Conservation (phyloP, 2,113 vertebrate species). For the Chaetodon auriga region DNA sequence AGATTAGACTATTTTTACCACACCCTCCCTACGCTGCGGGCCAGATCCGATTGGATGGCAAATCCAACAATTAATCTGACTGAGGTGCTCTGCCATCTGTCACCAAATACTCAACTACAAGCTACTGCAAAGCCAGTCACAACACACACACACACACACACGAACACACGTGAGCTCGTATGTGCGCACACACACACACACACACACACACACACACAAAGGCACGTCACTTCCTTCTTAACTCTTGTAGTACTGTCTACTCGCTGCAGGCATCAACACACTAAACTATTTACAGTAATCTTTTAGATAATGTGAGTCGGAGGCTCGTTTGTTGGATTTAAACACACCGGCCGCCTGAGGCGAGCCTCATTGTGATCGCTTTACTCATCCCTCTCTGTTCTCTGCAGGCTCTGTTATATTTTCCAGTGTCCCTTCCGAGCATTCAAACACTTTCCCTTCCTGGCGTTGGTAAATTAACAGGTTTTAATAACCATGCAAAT, state of each 20-base stretch:
- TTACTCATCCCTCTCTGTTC: slow-evolving; percentile 16
- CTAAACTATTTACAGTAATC: slow-evolving; percentile 65
- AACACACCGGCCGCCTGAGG: slow-evolving; percentile 5
- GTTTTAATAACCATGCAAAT: slow-evolving; percentile 59
- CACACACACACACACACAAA: slow-evolving; percentile 20
- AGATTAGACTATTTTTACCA: slow-evolving; percentile 87
- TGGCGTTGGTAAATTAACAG: slow-evolving; percentile 33
- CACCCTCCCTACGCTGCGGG: slow-evolving; percentile 67
- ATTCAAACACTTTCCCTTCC: slow-evolving; percentile 22
- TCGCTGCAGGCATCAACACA: slow-evolving; percentile 49
- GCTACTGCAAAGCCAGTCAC: slow-evolving; percentile 55
- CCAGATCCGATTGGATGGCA: slow-evolving; percentile 82
- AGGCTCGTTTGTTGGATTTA: slow-evolving; percentile 50
- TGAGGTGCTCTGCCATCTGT: slow-evolving; percentile 84
- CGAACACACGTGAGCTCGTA: not conserved
- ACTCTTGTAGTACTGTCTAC: slow-evolving; percentile 25
- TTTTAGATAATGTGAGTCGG: slow-evolving; percentile 30
- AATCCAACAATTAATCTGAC: slow-evolving; percentile 85
- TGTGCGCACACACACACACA: slow-evolving; percentile 24
- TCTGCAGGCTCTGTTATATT: not conserved
- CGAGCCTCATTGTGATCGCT: not conserved
- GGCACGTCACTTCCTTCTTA: slow-evolving; percentile 21
- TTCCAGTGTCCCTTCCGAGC: not conserved
- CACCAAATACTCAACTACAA: slow-evolving; percentile 65
- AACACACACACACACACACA: slow-evolving; percentile 48